These are phyloP conservation scores for Uria aalge DNA, from an alignment of 2,113 vertebrate genomes.

Conservation along the genomic window DNA sequence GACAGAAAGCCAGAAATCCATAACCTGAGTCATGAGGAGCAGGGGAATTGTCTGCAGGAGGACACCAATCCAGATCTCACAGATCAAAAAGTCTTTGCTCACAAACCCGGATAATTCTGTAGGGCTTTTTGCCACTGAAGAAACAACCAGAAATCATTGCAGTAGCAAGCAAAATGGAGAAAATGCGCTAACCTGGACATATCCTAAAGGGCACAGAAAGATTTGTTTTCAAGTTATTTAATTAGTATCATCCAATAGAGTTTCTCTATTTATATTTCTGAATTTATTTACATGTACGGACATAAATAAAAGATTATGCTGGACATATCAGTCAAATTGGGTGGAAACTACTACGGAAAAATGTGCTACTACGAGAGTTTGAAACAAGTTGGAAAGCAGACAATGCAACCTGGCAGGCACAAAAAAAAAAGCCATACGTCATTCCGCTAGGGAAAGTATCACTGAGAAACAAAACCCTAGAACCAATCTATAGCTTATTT, in stretches of 20 bases:
- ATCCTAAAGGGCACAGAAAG: not conserved
- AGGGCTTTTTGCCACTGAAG: not conserved
- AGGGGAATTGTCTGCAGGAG: not conserved
- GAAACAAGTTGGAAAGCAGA: not conserved
- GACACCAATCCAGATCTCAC: not conserved
- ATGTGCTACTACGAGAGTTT: not conserved
- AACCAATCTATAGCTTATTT: not conserved
- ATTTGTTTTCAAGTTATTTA: not conserved
- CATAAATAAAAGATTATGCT: not conserved
- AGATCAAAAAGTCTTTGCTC: not conserved
- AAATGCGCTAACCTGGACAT: not conserved
- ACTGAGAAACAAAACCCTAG: not conserved
- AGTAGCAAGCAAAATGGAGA: not conserved
- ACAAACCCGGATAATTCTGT: not conserved
- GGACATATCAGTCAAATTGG: not conserved
- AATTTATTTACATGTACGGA: not conserved
- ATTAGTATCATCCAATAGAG: not conserved
- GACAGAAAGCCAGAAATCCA: not conserved
- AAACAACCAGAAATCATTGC: not conserved
- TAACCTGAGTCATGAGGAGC: not conserved
- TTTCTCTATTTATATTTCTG: not conserved
- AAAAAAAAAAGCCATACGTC: not conserved
- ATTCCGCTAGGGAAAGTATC: not conserved
- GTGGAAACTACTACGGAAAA: not conserved
- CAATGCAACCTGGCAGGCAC: not conserved